phyloP scores from a whole-genome alignment of 2,113 vertebrate species.

The Oncorhynchus keta region DNA sequence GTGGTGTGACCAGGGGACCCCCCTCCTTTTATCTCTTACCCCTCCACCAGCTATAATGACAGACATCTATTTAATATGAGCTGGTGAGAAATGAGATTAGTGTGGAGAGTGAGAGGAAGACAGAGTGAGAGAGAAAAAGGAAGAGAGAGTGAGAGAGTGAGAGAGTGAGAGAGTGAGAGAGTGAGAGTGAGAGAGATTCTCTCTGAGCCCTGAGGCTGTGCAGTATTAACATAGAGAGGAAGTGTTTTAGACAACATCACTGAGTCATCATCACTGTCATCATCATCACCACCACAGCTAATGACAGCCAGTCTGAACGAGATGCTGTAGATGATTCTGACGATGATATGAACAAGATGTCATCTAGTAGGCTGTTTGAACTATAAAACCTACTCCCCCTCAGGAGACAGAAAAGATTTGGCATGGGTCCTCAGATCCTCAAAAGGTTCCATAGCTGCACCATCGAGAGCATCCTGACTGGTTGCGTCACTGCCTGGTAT shows the following conservation, averaged over 20 bases:
- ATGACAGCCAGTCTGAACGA: constrained; percentile 32
- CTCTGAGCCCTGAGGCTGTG: not conserved
- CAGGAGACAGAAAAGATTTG: no score
- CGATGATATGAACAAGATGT: constrained; percentile 9
- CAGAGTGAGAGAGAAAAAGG: no score
- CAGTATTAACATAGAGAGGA: not conserved
- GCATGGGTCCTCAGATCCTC: no score
- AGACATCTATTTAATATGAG: constrained; percentile 63
- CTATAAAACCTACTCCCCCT: no score
- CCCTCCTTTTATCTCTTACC: not conserved
- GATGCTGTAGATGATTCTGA: constrained; percentile 21
- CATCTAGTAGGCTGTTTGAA: not conserved
- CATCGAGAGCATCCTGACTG: no score
- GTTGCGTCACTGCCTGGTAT: no score
- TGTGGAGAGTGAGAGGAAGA: not conserved
- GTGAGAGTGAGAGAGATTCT: not conserved
- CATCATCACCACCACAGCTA: constrained; percentile 5
- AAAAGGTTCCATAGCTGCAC: no score
- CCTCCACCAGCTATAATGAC: constrained; percentile 56
- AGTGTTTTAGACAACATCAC: constrained; percentile 16
- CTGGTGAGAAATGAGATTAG: constrained; percentile 56
- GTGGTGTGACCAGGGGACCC: not conserved
- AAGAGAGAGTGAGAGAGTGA: not conserved
- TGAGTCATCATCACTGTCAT: constrained; percentile 36
- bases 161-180: not conserved